These are phyloP conservation scores for Sebastes baramenuke DNA, from an alignment of 2,797 vertebrate genomes.

Conservation along the genomic window DNA sequence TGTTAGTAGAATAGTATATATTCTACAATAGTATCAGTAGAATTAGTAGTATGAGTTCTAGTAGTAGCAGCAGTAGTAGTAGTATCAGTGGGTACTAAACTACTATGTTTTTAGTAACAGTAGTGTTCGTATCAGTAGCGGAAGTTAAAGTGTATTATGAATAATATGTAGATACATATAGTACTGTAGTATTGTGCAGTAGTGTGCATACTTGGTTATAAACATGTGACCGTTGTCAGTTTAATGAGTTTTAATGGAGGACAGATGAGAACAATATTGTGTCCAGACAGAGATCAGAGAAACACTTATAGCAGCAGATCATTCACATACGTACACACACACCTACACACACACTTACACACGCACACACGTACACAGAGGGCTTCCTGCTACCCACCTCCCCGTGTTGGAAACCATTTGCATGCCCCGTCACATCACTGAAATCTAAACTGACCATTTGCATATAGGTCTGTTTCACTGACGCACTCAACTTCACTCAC, in stretches of 20 bases:
- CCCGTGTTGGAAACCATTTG: constrained; percentile 55
- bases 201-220: neutral
- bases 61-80: too few relatives aligned
- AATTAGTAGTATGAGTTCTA: too few relatives aligned
- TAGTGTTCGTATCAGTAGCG: too few relatives aligned
- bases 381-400: constrained; percentile 46
- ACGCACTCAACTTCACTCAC: constrained; percentile 21
- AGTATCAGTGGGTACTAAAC: too few relatives aligned
- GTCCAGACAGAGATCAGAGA: too few relatives aligned
- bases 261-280: too few relatives aligned
- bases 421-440: constrained; percentile 16
- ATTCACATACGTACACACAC: neutral
- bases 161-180: too few relatives aligned
- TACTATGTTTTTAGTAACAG: too few relatives aligned
- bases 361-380: neutral
- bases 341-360: neutral
- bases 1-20: too few relatives aligned
- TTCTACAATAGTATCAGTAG: neutral
- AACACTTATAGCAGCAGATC: neutral
- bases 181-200: neutral
- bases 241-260: neutral
- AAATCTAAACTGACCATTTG: constrained; percentile 37
- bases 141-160: too few relatives aligned
- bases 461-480: constrained; percentile 55
- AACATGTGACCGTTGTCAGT: neutral